Percentiles rank a stretch among this genome's conserved stretches.
These are phyloP conservation scores for Andrena praecox DNA, from an alignment of 2,888 invertebrate genomes.

Conservation along the genomic window DNA sequence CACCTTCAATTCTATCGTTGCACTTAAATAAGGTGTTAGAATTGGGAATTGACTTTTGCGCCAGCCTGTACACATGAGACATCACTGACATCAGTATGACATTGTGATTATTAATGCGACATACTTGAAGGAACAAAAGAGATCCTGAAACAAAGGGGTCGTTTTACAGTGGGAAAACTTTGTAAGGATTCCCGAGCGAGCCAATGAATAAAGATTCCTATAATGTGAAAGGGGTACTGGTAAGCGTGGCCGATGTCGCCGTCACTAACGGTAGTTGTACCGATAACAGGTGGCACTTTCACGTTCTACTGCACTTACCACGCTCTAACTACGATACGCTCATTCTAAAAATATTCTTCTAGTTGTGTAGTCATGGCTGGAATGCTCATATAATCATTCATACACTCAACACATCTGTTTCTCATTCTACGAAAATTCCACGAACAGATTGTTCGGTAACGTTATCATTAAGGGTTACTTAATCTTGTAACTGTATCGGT, in stretches of 20 bases:
- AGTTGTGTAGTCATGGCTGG: background rate
- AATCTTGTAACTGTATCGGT: too few species aligned
- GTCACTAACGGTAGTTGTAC: slow-evolving; percentile 40
- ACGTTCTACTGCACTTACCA: slow-evolving; percentile 22
- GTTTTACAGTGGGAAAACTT: background rate
- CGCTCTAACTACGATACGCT: slow-evolving; percentile 18
- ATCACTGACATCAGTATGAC: too few species aligned
- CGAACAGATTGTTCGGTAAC: too few species aligned
- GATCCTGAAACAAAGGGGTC: too few species aligned
- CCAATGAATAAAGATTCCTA: background rate
- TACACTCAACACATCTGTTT: background rate
- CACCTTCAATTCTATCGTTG: too few species aligned
- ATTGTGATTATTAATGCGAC: too few species aligned
- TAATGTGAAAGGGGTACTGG: background rate
- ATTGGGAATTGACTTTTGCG: too few species aligned
- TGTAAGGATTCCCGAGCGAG: background rate
- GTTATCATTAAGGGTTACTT: too few species aligned
- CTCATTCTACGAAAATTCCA: too few species aligned
- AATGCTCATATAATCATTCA: background rate
- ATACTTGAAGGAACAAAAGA: too few species aligned
- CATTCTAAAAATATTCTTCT: slow-evolving; percentile 32
- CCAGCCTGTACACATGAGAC: too few species aligned
- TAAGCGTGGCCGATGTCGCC: slow-evolving; percentile 18
- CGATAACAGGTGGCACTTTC: slow-evolving; percentile 55
- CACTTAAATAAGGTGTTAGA: too few species aligned